Base-by-base conservation (phyloP, 1,140 invertebrate genomes). In the Aphelenchoides fujianensis region DNA sequence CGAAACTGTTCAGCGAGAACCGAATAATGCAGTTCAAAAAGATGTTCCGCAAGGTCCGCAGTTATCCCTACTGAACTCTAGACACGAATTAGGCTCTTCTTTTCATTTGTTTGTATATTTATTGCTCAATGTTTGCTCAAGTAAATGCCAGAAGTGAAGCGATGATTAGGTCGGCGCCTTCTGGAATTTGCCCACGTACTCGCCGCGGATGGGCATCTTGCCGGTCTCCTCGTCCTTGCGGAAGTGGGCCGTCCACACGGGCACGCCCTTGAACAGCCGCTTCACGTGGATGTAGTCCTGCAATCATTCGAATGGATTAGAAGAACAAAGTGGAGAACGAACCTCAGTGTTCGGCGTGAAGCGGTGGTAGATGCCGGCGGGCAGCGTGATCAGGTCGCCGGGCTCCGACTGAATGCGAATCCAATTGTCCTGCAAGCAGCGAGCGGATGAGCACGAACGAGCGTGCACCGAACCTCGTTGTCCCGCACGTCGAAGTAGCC, bases 401-500 rank as follows among this genome's bases (percentile, higher is more conserved):
- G 90, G 87, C 0, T 85, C 84, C 0, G 95, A 91, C 78, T 90
- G 86, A 64, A 98, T 94, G 23, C 96, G 89, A 66, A 98, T 92
- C 96, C 95, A 98, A 55, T 90, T 85, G 82, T 98, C 83, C 82
- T 82, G 30, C 62, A 84, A n/a, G 71, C 3, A 78, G 19, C 63
- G 28, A 16, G 27, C 0, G 32, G 2, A 66, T 34, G 53, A 34
- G 28, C 12, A 31, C 23, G 53, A 23, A 5, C 12, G 28, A 5
- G 3, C 23, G 5, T 77, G 23, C 31, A 27, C 19, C 72, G 35
- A 52, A 81, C 94, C n/a, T 90, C 81, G 28, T 84, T 86, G 86
- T 95, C 91, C 59, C 96, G 87, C 0, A 97, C 93, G 87, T 98
- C 96, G 87, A 98, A 98, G 86, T 96, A 98, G 0, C 95, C 94